Percentiles rank a stretch among this genome's conserved stretches.
Conservation (phyloP, 2,797 vertebrate genomes). For the Squalus acanthias region DNA sequence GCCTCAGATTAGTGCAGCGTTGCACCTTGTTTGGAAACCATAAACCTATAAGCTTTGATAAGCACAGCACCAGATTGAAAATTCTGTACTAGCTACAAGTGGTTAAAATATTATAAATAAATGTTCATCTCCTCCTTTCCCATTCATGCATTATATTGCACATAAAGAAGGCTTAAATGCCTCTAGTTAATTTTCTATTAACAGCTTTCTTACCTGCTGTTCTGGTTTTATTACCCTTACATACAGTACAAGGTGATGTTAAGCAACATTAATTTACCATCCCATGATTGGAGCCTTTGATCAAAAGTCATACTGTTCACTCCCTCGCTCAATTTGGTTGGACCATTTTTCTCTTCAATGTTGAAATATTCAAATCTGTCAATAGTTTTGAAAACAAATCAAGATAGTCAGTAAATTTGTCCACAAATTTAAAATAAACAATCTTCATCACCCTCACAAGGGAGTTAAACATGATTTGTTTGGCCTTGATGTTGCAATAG, state of each 20-base stretch:
- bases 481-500: background rate
- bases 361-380: slow-evolving; percentile 34
- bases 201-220: background rate
- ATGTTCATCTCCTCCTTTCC: background rate
- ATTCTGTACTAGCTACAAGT: background rate
- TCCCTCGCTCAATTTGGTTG: background rate
- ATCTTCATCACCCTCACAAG: background rate
- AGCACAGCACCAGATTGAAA: background rate
- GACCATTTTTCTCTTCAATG: slow-evolving; percentile 4
- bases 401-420: background rate
- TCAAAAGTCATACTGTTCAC: background rate
- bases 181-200: background rate
- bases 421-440: background rate
- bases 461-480: background rate
- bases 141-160: background rate
- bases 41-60: background rate
- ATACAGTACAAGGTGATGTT: background rate
- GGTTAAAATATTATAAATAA: background rate
- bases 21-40: background rate
- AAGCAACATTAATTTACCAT: background rate
- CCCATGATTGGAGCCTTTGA: background rate
- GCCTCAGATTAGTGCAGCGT: background rate
- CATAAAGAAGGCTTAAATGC: background rate
- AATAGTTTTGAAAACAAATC: background rate
- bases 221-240: background rate